Conservation (phyloP, 2,888 invertebrate genomes). For the Drosophila ezoana region DNA sequence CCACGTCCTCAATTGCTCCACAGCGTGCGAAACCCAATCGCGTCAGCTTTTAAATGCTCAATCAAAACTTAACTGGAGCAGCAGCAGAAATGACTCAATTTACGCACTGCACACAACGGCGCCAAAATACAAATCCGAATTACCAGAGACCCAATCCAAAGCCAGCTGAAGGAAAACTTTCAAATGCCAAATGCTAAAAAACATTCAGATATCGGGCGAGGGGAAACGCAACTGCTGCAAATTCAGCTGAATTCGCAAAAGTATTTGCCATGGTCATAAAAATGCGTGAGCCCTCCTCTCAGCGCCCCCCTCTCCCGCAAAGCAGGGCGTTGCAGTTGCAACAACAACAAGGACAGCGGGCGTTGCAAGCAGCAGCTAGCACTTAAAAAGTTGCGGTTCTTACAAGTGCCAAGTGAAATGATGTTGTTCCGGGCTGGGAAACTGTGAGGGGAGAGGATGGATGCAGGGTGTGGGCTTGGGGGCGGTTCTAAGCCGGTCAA, state of each 20-base stretch:
- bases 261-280: conserved; percentile 51
- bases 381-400: conserved; percentile 58
- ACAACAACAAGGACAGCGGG: conserved; percentile 30
- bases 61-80: conserved; percentile 62
- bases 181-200: conserved; percentile 42
- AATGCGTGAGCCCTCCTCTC: conserved; percentile 42
- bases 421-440: conserved; percentile 18
- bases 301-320: neutral
- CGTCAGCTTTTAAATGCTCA: conserved; percentile 71
- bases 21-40: conserved; percentile 51
- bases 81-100: conserved; percentile 61
- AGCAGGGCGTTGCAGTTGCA: conserved; percentile 18
- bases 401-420: conserved; percentile 40
- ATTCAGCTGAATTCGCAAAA: conserved; percentile 34
- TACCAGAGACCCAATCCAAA: neutral
- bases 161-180: conserved; percentile 41
- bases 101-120: conserved; percentile 46
- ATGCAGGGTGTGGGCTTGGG: neutral
- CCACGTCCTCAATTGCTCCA: conserved; percentile 17
- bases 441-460: neutral
- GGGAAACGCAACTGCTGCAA: neutral
- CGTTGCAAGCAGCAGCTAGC: conserved; percentile 27
- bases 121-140: conserved; percentile 32
- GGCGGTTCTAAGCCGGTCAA: conserved; percentile 33
- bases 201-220: neutral